Conservation (phyloP, 2,888 invertebrate genomes). For the Drosophila leonis region DNA sequence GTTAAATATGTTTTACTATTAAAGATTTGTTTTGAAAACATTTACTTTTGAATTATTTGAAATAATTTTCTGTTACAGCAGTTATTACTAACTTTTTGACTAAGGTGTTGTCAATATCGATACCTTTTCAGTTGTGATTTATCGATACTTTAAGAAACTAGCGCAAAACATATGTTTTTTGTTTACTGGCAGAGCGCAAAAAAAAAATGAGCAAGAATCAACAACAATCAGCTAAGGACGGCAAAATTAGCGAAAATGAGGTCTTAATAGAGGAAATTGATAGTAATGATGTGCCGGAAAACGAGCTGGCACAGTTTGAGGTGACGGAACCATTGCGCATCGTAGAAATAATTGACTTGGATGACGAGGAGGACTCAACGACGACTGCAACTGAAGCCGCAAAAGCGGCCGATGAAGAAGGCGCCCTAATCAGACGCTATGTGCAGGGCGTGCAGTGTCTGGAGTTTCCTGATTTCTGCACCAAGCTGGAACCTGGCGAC, state of each 20-base stretch:
- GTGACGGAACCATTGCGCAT: slow-evolving; percentile 80
- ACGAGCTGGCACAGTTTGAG: slow-evolving; percentile 83
- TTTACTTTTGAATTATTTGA: background rate
- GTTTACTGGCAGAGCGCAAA: background rate
- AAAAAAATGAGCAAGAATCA: slow-evolving; percentile 36
- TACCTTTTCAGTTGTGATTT: background rate
- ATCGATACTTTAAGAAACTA: background rate
- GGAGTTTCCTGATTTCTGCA: slow-evolving; percentile 89
- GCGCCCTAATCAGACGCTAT: slow-evolving; percentile 89
- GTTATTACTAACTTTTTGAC: background rate
- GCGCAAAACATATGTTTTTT: slow-evolving; percentile 20
- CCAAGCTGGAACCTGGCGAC: slow-evolving; percentile 86
- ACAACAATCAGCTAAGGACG: slow-evolving; percentile 1
- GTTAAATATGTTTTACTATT: background rate
- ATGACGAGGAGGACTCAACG: slow-evolving; percentile 11
- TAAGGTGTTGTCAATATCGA: background rate
- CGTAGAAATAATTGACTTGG: slow-evolving; percentile 64
- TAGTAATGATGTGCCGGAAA: slow-evolving; percentile 81
- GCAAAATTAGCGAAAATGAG: slow-evolving; percentile 37
- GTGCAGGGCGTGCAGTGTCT: slow-evolving; percentile 88
- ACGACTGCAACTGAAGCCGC: background rate
- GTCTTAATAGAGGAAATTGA: slow-evolving; percentile 82
- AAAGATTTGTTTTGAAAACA: slow-evolving; percentile 2
- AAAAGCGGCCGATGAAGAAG: slow-evolving; percentile 83
- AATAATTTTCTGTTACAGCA: background rate